Evolutionary conservation across 1,140 invertebrate species (phyloP).

Genomic region (Monochamus saltuarius): DNA sequence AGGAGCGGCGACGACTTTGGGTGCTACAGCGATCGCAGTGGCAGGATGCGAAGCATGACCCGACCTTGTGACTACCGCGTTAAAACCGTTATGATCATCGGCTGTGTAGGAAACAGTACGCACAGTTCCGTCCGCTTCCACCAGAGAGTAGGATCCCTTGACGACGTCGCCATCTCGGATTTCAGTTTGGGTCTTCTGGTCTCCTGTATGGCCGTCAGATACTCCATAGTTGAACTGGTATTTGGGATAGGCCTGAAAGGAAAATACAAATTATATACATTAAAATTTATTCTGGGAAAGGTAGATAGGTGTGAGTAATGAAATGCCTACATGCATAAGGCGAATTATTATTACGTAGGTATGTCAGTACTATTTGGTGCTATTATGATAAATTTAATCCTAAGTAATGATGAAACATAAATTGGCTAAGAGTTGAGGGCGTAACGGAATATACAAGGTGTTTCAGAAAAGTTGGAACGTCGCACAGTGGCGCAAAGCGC

Average conservation of each 20-base stretch:
- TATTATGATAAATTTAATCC: too few relatives aligned
- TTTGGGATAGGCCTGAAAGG: slow-evolving; percentile 13
- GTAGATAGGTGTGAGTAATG: too few relatives aligned
- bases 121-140: slow-evolving; percentile 20
- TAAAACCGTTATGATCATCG: slow-evolving; percentile 27
- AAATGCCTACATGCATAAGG: too few relatives aligned
- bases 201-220: slow-evolving; percentile 15
- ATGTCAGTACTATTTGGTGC: too few relatives aligned
- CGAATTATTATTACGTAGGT: too few relatives aligned
- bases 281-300: too few relatives aligned
- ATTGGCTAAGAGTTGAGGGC: too few relatives aligned
- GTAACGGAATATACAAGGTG: too few relatives aligned
- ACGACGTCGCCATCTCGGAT: slow-evolving; percentile 17
- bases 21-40: slow-evolving; percentile 4
- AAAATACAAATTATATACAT: neutral
- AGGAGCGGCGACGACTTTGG: slow-evolving; percentile 12
- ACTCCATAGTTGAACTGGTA: slow-evolving; percentile 23
- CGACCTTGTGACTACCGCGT: slow-evolving; percentile 24
- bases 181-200: slow-evolving; percentile 18
- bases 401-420: too few relatives aligned
- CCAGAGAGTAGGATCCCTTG: slow-evolving; percentile 18
- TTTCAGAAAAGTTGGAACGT: too few relatives aligned
- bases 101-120: slow-evolving; percentile 19
- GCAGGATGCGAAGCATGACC: slow-evolving; percentile 26
- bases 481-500: too few relatives aligned